phyloP scores from a whole-genome alignment of 2,113 vertebrate genomes.

The Menidia beryllina region DNA sequence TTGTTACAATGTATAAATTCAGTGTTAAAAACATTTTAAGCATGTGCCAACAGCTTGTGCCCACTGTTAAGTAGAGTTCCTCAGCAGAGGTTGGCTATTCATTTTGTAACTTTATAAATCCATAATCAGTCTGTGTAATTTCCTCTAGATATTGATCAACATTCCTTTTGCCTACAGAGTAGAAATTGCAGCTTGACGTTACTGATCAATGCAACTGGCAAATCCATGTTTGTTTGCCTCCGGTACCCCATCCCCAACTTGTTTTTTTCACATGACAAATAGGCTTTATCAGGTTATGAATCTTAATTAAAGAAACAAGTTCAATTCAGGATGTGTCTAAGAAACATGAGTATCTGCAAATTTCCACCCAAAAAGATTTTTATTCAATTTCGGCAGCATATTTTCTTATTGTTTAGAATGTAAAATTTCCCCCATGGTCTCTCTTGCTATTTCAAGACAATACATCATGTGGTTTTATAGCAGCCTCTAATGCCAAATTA shows the following conservation, averaged over 20 bases:
- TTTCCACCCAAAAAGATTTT: constrained; percentile 13
- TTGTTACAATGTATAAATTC: too few species aligned
- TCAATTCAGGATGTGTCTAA: constrained; percentile 28
- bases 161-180: background rate
- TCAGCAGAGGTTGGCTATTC: too few species aligned
- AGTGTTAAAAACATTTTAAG: too few species aligned
- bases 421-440: constrained; percentile 21
- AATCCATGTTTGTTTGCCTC: background rate
- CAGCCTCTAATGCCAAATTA: constrained; percentile 41
- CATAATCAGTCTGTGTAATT: too few species aligned
- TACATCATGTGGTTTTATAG: constrained; percentile 46
- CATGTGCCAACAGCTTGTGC: too few species aligned
- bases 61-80: too few species aligned
- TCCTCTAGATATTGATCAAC: background rate
- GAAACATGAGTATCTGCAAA: constrained; percentile 36
- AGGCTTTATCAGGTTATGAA: constrained; percentile 43
- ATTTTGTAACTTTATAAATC: background rate
- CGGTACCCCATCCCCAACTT: background rate
- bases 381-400: constrained; percentile 23
- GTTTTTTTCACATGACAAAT: constrained; percentile 10
- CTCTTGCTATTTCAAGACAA: constrained; percentile 44
- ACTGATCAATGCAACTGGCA: background rate
- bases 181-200: background rate
- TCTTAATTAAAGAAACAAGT: constrained; percentile 51
- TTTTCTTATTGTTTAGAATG: constrained; percentile 33